Evolutionary conservation across 2,888 invertebrate genomes (phyloP).

Genomic region (Ophion costatus): DNA sequence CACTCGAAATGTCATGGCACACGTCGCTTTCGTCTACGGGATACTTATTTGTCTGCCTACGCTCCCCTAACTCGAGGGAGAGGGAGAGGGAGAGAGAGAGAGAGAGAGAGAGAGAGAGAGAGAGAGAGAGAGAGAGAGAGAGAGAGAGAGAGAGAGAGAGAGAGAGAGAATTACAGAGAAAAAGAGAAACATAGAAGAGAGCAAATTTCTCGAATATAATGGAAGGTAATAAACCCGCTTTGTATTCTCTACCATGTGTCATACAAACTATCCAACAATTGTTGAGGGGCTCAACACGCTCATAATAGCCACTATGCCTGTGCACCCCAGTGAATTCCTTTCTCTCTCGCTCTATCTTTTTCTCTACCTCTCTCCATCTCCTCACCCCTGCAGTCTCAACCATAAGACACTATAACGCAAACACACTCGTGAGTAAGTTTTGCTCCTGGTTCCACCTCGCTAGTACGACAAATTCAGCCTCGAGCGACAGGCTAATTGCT

Average conservation of each 20-base stretch:
- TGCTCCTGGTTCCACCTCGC: constrained; percentile 51
- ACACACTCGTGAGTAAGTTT: constrained; percentile 52
- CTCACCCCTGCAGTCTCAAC: constrained; percentile 5
- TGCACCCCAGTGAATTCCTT: constrained; percentile 23
- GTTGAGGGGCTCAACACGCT: constrained; percentile 15
- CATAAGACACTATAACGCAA: constrained; percentile 62
- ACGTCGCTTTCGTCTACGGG: constrained; percentile 30
- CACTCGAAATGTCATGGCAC: constrained; percentile 45
- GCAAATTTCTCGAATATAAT: constrained; percentile 48
- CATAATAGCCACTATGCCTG: background rate
- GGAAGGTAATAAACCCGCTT: constrained; percentile 46
- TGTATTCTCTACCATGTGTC: constrained; percentile 32
- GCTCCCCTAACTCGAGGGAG: constrained; percentile 1
- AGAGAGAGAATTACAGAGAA: background rate
- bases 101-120: background rate
- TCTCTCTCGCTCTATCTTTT: background rate
- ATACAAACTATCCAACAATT: constrained; percentile 41
- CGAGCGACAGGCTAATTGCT: constrained; percentile 67
- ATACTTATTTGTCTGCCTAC: constrained; percentile 57
- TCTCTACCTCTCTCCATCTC: background rate
- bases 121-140: constrained; percentile 8
- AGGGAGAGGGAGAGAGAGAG: constrained; percentile 25
- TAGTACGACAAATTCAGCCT: constrained; percentile 56
- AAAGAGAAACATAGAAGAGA: background rate
- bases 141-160: constrained; percentile 17